Conservation (phyloP, 1,140 invertebrate species). For the Colletes gigas region DNA sequence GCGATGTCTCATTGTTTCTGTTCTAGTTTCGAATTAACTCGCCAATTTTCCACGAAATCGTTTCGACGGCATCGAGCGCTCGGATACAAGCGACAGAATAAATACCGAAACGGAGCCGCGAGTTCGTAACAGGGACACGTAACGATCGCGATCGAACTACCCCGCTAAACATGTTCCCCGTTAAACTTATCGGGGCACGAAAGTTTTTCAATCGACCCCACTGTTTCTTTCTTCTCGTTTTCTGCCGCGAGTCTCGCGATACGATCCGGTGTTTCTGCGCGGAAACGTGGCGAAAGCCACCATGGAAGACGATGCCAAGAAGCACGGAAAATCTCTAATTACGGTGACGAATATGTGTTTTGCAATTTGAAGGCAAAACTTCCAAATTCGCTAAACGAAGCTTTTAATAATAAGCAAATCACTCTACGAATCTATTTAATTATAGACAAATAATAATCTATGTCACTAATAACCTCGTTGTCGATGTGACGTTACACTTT, state of each 20-base stretch:
- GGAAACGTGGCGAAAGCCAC: neutral
- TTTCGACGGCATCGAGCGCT: slow-evolving; percentile 3
- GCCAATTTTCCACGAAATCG: slow-evolving; percentile 14
- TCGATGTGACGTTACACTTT: too few relatives aligned
- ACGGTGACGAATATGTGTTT: too few relatives aligned
- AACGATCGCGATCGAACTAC: slow-evolving; percentile 16
- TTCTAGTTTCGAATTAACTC: slow-evolving; percentile 13
- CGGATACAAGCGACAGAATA: neutral
- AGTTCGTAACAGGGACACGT: slow-evolving; percentile 4
- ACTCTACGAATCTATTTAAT: too few relatives aligned
- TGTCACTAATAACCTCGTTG: too few relatives aligned
- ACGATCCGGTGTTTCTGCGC: slow-evolving; percentile 10
- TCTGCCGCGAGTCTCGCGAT: slow-evolving; percentile 10
- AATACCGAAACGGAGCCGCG: neutral
- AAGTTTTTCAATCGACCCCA: slow-evolving; percentile 45
- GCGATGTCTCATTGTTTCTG: neutral
- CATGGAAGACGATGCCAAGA: slow-evolving; percentile 5
- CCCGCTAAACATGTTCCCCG: slow-evolving; percentile 20
- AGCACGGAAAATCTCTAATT: too few relatives aligned
- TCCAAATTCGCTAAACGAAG: too few relatives aligned
- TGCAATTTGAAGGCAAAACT: too few relatives aligned
- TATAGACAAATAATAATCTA: too few relatives aligned
- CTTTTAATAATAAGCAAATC: too few relatives aligned
- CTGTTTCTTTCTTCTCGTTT: neutral
- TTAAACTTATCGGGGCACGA: slow-evolving; percentile 26